phyloP scores from a whole-genome alignment of 2,113 vertebrate species.

The Piaya cayana region DNA sequence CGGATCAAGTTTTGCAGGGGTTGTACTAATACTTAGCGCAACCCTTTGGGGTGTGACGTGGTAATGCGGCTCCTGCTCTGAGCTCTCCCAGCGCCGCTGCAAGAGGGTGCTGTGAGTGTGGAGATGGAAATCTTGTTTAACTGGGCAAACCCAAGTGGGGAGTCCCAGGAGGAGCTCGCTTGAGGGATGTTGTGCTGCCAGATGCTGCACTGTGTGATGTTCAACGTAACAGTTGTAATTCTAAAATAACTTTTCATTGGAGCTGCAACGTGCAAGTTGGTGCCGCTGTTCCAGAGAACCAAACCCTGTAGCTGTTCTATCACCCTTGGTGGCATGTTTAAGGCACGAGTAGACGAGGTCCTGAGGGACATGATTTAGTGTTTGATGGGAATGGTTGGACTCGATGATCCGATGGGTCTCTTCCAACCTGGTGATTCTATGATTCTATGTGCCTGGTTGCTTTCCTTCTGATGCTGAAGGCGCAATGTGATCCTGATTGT shows the following conservation, averaged over 20 bases:
- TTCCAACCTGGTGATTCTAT: too few species aligned
- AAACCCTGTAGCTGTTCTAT: neutral
- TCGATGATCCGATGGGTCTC: too few species aligned
- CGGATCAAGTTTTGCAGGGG: neutral
- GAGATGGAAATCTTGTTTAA: neutral
- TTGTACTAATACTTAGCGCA: rapidly evolving
- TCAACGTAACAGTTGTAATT: rapidly evolving
- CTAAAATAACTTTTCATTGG: neutral
- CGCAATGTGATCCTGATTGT: neutral
- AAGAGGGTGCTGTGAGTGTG: neutral
- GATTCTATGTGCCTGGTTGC: rapidly evolving
- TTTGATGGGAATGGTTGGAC: too few species aligned
- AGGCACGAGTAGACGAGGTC: too few species aligned
- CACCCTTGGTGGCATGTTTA: neutral
- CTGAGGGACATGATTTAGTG: too few species aligned
- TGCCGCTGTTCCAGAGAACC: neutral
- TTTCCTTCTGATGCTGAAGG: neutral
- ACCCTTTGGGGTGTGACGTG: too few species aligned
- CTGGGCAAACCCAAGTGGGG: neutral
- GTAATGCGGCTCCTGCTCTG: neutral
- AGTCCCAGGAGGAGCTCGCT: rapidly evolving
- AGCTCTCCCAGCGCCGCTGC: neutral
- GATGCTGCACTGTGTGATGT: too few species aligned
- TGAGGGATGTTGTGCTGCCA: neutral
- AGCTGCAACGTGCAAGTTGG: neutral